A percentile compares a stretch with the other conserved stretches of the same genome.
These are phyloP conservation scores for Takifugu rubripes DNA, from an alignment of 2,797 vertebrate genomes.

Conservation along the genomic window DNA sequence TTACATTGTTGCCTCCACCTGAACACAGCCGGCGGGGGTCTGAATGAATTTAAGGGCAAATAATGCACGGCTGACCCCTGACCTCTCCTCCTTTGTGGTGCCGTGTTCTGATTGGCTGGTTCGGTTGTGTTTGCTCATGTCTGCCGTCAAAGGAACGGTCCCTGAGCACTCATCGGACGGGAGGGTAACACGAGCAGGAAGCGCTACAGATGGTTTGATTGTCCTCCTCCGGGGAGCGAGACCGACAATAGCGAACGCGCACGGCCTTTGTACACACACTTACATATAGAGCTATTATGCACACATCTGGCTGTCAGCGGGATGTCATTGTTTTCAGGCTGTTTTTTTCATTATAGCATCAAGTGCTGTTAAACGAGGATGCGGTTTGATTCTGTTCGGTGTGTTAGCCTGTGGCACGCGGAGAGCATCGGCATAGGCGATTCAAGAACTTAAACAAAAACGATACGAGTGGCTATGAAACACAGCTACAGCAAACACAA, in stretches of 20 bases:
- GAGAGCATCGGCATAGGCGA: neutral
- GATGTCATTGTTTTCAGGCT: constrained; percentile 28
- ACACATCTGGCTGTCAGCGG: constrained; percentile 32
- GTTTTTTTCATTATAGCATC: neutral
- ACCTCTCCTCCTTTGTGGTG: constrained; percentile 43
- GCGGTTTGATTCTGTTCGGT: constrained; percentile 1
- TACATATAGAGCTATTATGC: constrained; percentile 18
- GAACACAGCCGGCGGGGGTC: constrained; percentile 9
- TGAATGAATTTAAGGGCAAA: constrained; percentile 19
- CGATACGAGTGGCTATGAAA: neutral
- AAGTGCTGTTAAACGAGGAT: neutral
- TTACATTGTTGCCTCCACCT: constrained; percentile 34
- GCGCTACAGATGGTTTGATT: constrained; percentile 65
- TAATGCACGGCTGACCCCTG: constrained; percentile 45
- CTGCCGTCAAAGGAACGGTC: constrained; percentile 56
- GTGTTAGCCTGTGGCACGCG: constrained; percentile 19
- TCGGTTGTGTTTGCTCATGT: constrained; percentile 65
- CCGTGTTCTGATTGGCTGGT: constrained; percentile 39
- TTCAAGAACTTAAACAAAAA: neutral
- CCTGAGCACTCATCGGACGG: constrained; percentile 47
- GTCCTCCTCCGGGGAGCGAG: constrained; percentile 56
- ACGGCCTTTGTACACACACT: constrained; percentile 38
- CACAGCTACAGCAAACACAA: neutral
- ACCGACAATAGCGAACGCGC: constrained; percentile 49
- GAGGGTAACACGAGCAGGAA: constrained; percentile 61